These are phyloP conservation scores for Chirona hameri DNA, from an alignment of 2,888 invertebrate species.

Conservation along the genomic window DNA sequence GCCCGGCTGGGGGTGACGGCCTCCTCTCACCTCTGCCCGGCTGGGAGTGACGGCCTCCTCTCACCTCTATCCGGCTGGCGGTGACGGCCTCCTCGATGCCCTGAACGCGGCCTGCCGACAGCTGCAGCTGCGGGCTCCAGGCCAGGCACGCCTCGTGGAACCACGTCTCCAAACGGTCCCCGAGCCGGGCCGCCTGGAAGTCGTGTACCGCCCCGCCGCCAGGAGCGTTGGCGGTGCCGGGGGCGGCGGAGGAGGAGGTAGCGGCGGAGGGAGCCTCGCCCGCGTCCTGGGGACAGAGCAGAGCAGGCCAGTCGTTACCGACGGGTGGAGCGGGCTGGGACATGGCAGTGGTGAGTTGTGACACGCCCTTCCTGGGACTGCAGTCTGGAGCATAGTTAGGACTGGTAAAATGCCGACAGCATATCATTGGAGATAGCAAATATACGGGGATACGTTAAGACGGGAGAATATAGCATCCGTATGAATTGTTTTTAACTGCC, in stretches of 20 bases:
- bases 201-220: not conserved
- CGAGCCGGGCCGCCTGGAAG: not conserved
- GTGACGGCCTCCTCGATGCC: conserved; percentile 38
- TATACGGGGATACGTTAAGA: no score
- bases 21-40: not conserved
- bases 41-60: no score
- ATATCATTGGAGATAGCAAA: no score
- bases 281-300: not conserved
- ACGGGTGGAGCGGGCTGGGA: no score
- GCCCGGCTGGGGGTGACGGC: no score
- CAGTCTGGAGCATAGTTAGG: no score
- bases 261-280: not conserved
- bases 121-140: conserved; percentile 38
- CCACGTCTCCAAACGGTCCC: conserved; percentile 37
- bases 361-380: no score
- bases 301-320: no score
- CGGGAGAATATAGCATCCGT: no score
- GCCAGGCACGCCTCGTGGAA: conserved; percentile 38
- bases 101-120: conserved; percentile 36
- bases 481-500: no score
- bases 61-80: not conserved
- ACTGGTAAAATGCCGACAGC: no score
- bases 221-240: not conserved
- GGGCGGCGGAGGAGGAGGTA: not conserved
- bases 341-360: no score